Evolutionary conservation across 2,113 vertebrate species (phyloP).

Genomic region (Anthoscopus minutus): DNA sequence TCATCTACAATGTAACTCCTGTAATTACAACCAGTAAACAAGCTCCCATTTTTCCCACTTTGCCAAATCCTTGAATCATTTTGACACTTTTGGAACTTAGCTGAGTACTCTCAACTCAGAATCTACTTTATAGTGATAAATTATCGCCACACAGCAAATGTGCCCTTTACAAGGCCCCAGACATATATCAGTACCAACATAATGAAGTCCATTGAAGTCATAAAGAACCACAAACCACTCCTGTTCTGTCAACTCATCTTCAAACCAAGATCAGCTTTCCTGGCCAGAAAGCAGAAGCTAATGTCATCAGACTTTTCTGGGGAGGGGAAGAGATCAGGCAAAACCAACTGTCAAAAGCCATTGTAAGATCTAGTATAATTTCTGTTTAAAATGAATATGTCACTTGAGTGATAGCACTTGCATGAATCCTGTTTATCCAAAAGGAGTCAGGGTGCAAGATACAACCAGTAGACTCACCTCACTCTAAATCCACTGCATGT

Average conservation of each 20-base stretch:
- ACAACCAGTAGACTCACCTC: not conserved
- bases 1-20: not conserved
- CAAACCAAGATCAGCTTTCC: not conserved
- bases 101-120: not conserved
- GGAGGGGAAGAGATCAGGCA: not conserved
- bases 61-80: not conserved
- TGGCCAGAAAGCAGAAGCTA: not conserved
- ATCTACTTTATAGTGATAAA: not conserved
- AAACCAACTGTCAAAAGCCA: slow-evolving; percentile 15
- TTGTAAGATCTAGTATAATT: not conserved
- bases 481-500: not conserved
- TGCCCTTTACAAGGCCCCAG: not conserved
- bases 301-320: not conserved
- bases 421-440: not conserved
- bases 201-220: not conserved
- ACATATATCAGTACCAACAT: not conserved
- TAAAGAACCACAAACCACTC: not conserved
- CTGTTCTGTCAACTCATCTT: not conserved
- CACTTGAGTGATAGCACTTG: not conserved
- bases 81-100: not conserved
- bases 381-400: not conserved
- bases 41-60: not conserved
- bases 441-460: not conserved
- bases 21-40: accelerated
- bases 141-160: not conserved